Evolutionary conservation across 2,888 invertebrate species (phyloP).

Genomic region (Drosophila yooni): DNA sequence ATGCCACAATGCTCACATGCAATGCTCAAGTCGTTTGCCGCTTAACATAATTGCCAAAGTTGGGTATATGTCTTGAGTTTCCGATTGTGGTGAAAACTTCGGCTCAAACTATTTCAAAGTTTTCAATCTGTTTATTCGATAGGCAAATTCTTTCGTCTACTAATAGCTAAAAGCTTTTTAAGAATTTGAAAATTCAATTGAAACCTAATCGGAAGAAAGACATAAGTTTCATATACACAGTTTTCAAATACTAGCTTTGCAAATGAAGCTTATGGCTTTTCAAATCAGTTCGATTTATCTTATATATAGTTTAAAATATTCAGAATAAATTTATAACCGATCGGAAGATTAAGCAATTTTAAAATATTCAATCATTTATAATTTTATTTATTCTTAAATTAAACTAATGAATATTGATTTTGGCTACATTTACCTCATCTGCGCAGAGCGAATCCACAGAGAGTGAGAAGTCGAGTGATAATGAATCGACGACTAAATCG

Average conservation of each 20-base stretch:
- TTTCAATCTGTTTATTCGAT: background rate
- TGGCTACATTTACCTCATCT: too few relatives aligned
- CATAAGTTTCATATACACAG: background rate
- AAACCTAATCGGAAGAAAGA: background rate
- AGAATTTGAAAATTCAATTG: background rate
- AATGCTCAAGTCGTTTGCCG: background rate
- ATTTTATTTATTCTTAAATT: background rate
- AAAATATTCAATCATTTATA: background rate
- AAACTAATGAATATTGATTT: background rate
- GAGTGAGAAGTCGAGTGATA: conserved; percentile 67
- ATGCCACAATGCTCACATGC: background rate
- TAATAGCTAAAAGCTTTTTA: background rate
- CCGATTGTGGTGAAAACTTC: background rate
- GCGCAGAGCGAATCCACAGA: conserved; percentile 51
- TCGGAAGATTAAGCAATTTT: background rate
- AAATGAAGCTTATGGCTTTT: background rate
- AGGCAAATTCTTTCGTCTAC: background rate
- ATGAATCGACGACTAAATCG: conserved; percentile 62
- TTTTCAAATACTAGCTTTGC: background rate
- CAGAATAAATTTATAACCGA: background rate
- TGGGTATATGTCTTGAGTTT: background rate
- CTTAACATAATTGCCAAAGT: background rate
- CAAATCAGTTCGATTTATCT: background rate
- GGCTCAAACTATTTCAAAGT: background rate
- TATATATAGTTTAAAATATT: background rate